Conservation (phyloP, 2,113 vertebrate species). For the Pomatorhinus ruficollis region DNA sequence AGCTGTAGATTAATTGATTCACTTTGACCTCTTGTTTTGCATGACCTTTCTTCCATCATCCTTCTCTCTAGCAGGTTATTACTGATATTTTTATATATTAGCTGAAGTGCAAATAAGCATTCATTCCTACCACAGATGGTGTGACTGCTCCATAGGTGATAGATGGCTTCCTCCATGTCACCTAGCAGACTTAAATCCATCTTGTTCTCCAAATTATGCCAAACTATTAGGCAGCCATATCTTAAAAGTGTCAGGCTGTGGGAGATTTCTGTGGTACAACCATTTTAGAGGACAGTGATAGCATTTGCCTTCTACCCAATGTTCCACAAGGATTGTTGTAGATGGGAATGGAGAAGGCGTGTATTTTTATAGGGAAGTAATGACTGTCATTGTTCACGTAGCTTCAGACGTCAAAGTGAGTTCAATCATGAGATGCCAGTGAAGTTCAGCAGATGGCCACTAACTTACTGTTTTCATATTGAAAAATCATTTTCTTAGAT, state of each 20-base stretch:
- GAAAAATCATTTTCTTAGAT: neutral
- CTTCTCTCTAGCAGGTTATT: neutral
- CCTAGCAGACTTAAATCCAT: neutral
- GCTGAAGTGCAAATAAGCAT: neutral
- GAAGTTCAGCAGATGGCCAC: neutral
- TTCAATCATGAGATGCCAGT: neutral
- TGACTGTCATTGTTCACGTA: too few species aligned
- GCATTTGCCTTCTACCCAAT: neutral
- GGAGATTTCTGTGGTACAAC: neutral
- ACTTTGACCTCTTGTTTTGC: neutral
- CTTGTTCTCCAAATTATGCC: neutral
- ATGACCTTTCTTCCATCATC: neutral
- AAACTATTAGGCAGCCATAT: neutral
- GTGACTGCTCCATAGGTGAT: neutral
- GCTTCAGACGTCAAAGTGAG: too few species aligned
- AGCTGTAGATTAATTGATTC: neutral
- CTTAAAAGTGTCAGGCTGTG: neutral
- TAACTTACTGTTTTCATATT: neutral
- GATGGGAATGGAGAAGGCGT: neutral
- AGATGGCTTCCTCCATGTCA: neutral
- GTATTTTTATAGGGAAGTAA: neutral
- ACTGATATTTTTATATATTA: neutral
- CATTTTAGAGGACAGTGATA: neutral
- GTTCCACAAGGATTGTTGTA: neutral
- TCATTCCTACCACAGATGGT: neutral